Conservation (phyloP, 2,113 vertebrate genomes). For the Aramus guarauna region DNA sequence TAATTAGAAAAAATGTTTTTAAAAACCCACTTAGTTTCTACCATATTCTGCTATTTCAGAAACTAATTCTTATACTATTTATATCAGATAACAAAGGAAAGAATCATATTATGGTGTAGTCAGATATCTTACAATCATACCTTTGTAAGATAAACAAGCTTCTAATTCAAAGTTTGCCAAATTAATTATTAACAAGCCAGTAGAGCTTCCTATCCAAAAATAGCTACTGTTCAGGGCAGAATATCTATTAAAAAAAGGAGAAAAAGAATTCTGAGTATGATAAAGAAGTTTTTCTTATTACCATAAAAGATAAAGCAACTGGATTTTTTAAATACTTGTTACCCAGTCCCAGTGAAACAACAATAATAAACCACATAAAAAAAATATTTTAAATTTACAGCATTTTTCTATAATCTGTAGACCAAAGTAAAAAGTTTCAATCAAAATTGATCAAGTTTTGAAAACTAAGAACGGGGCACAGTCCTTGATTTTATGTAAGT, state of each 20-base stretch:
- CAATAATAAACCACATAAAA: neutral
- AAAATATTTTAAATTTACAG: neutral
- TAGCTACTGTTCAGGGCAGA: conserved; percentile 38
- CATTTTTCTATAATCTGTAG: neutral
- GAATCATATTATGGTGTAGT: neutral
- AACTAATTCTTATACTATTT: neutral
- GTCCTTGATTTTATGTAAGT: neutral
- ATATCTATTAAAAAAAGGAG: conserved; percentile 3
- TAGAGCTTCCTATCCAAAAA: conserved; percentile 83
- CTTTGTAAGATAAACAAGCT: conserved; percentile 75
- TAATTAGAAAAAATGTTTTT: neutral
- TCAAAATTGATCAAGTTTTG: neutral
- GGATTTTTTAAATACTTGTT: neutral
- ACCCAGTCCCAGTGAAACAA: neutral
- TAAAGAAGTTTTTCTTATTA: neutral
- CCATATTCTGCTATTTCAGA: neutral
- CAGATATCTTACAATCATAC: conserved; percentile 43
- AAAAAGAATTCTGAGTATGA: neutral
- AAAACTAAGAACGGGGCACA: neutral
- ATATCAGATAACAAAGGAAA: neutral
- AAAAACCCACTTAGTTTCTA: neutral
- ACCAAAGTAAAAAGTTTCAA: neutral
- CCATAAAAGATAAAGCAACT: neutral
- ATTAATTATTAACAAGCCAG: conserved; percentile 81
- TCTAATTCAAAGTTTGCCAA: conserved; percentile 80